Percentiles rank a stretch among this genome's conserved stretches.
Conservation (phyloP, 2,888 invertebrate species). For the Scaptomyza caliginosa region DNA sequence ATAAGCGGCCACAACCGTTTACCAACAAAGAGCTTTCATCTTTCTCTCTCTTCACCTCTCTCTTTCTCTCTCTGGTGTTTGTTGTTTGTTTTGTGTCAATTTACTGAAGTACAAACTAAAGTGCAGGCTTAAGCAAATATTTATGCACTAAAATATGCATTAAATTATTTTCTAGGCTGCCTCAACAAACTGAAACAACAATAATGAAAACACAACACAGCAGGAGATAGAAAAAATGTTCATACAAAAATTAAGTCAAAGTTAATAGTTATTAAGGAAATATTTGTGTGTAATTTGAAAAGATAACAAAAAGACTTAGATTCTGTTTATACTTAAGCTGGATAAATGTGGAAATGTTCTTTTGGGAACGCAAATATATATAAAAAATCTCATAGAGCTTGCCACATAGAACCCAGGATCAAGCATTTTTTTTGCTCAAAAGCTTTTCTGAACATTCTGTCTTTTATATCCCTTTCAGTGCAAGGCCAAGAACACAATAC, state of each 20-base stretch:
- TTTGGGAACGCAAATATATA: neutral
- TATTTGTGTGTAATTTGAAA: neutral
- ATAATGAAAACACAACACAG: neutral
- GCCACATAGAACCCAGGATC: conserved; percentile 22
- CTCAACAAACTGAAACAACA: neutral
- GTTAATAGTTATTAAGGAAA: neutral
- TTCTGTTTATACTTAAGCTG: no score
- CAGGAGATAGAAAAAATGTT: neutral
- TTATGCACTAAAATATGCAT: conserved; percentile 62
- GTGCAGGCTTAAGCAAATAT: conserved; percentile 63
- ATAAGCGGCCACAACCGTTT: conserved; percentile 63
- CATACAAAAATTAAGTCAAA: no score
- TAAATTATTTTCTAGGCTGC: conserved; percentile 39
- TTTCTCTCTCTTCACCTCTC: conserved; percentile 1
- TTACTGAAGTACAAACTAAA: conserved; percentile 60
- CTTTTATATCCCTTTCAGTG: no score
- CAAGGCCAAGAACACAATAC: conserved; percentile 11
- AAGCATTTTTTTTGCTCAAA: conserved; percentile 2
- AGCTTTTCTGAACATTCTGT: no score
- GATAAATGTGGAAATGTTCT: no score
- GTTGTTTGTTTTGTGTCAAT: conserved; percentile 61
- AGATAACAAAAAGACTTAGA: neutral
- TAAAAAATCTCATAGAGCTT: conserved; percentile 14
- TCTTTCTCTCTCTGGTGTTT: conserved; percentile 8
- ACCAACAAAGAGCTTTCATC: conserved; percentile 12